These are phyloP conservation scores for Saturnia pavonia DNA, from an alignment of 2,888 invertebrate genomes.

Conservation along the genomic window DNA sequence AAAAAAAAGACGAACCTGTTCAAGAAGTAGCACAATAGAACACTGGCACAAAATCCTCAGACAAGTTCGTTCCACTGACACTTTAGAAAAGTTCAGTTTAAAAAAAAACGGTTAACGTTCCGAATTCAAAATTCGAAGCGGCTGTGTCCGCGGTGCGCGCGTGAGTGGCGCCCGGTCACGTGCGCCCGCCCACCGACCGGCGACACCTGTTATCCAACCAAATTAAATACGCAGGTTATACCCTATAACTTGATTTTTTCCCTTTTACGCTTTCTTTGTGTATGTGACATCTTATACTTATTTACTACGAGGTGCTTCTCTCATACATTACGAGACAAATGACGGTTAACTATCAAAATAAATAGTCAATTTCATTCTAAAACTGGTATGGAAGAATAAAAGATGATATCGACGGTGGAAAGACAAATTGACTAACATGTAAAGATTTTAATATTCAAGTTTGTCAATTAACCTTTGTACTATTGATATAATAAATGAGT, in stretches of 20 bases:
- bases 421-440: too few species aligned
- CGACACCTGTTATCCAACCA: slow-evolving; percentile 61
- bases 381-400: neutral
- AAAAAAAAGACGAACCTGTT: slow-evolving; percentile 48
- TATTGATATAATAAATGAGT: too few species aligned
- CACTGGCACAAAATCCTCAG: slow-evolving; percentile 75
- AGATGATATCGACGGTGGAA: too few species aligned
- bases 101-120: slow-evolving; percentile 61
- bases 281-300: slow-evolving; percentile 24
- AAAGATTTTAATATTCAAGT: too few species aligned
- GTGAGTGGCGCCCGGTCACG: slow-evolving; percentile 74
- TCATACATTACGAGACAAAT: neutral
- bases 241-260: slow-evolving; percentile 42
- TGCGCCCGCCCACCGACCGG: slow-evolving; percentile 57
- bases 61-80: slow-evolving; percentile 67
- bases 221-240: slow-evolving; percentile 53
- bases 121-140: slow-evolving; percentile 63
- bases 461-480: too few species aligned
- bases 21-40: slow-evolving; percentile 43
- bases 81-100: slow-evolving; percentile 53
- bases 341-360: neutral
- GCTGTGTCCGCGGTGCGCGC: slow-evolving; percentile 73
- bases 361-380: neutral
- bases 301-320: neutral
- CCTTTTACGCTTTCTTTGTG: slow-evolving; percentile 50